Conservation (phyloP, 1,140 invertebrate genomes). For the Stegodyphus mimosarum region DNA sequence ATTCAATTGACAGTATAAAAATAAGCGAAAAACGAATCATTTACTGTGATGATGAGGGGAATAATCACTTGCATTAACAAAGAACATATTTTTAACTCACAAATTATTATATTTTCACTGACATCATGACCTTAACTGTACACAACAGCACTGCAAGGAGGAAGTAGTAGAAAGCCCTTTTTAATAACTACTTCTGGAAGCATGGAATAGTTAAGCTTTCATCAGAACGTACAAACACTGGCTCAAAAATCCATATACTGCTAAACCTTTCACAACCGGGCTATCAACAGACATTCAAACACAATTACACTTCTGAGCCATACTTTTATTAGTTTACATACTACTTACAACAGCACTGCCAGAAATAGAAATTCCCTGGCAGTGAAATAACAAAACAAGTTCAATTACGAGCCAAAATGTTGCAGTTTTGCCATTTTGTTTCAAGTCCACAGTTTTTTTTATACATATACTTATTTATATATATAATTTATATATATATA, state of each 20-base stretch:
- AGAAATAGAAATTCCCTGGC: conserved; percentile 20
- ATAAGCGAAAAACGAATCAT: no score
- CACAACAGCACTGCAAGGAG: conserved; percentile 42
- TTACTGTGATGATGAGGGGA: no score
- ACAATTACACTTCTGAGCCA: conserved; percentile 11
- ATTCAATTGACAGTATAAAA: no score
- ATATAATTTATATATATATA: conserved; percentile 33
- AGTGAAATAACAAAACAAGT: conserved; percentile 48
- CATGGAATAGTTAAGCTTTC: conserved; percentile 54
- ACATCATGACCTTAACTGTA: conserved; percentile 47
- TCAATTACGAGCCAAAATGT: conserved; percentile 43
- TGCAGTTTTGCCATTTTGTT: conserved; percentile 13
- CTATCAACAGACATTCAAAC: conserved; percentile 10
- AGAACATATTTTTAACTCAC: neutral
- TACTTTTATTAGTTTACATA: conserved; percentile 13
- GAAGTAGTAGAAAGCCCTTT: conserved; percentile 34
- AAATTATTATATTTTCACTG: neutral
- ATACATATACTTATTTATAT: conserved; percentile 49
- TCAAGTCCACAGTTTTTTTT: conserved; percentile 33
- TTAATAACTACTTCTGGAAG: conserved; percentile 49
- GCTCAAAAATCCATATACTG: conserved; percentile 35
- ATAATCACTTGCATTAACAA: neutral
- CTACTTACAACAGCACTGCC: conserved; percentile 51
- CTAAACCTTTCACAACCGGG: conserved; percentile 12
- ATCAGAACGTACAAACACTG: conserved; percentile 41